Evolutionary conservation across 2,888 invertebrate genomes (phyloP), one percentile per base, ranked within the genome.

Genomic region (Elmis aenea): DNA sequence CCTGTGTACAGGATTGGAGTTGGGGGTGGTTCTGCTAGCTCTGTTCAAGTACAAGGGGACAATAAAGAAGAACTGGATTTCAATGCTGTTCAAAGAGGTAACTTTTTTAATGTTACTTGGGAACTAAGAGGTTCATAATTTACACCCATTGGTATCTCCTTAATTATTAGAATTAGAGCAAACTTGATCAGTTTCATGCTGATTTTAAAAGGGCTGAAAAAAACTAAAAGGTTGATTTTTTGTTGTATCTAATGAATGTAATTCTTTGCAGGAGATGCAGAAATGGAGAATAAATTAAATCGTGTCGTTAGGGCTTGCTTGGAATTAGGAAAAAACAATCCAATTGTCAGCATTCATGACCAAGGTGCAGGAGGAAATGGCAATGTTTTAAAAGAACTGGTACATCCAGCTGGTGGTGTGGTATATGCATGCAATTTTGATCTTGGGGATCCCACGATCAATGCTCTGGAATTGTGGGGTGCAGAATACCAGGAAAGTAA

Each of bases 311-410:
- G 96, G 45, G 88, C 89, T 1, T 97, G 97, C 58, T 72, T 91
- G 16, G 97, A 99, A 70, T 71, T 85, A 61, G 79, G 79, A 1
- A 72, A 76, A 1, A 70, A 73, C 8, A 94, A 97, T 71, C 96
- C 96, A 2, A 93, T 97, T 52, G 75, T 76, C 53, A 85, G 94
- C 76, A 96, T 99, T 53, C 97, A 99, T 62, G 97, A 99, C 70
- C 97, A 97, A 74, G 97, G 97, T 11, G 97, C 97, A 5, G 97
- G 97, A n/a, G 97, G 97, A 14, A 91, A 92, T 61, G 91, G 96
- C 2, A 99, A 99, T 64, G 97, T 99, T 0, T 65, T 99, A 15
- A 97, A 97, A 61, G 97, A 99, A 66, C 70, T 99, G 3, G 93
- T 93, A 0, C 96, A 97, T 55, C 96, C 96, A 0, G 81, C 83